Evolutionary conservation across 1,140 invertebrate genomes (phyloP).

Genomic region (Platyura marginata): DNA sequence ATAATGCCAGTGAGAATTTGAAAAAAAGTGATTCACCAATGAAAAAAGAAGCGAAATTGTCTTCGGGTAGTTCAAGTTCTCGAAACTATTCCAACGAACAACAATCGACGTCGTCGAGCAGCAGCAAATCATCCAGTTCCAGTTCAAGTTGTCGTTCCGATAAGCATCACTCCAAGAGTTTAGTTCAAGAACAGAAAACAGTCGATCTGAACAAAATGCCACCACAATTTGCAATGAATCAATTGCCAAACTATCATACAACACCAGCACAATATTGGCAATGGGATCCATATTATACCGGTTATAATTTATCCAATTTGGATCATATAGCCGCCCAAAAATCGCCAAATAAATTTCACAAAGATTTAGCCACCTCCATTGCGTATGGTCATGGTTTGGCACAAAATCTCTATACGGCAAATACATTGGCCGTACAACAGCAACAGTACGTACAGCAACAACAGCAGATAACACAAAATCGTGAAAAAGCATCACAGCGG

Average conservation of each 20-base stretch:
- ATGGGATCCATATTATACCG: slow-evolving; percentile 34
- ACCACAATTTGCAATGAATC: slow-evolving; percentile 35
- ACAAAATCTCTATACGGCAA: slow-evolving; percentile 21
- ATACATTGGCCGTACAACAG: slow-evolving; percentile 14
- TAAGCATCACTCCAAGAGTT: not conserved
- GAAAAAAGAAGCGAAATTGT: not conserved
- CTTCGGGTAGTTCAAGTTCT: not conserved
- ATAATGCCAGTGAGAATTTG: not conserved
- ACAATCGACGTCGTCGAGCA: not conserved
- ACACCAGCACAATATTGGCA: slow-evolving; percentile 38
- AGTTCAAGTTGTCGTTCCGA: not conserved
- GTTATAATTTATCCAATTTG: slow-evolving; percentile 32
- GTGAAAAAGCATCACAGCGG: slow-evolving; percentile 2
- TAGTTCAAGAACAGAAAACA: slow-evolving; percentile 13
- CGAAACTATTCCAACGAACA: not conserved
- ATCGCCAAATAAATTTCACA: slow-evolving; percentile 22
- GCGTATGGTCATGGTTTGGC: slow-evolving; percentile 19
- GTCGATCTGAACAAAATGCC: slow-evolving; percentile 28
- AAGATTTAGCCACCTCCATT: slow-evolving; percentile 21
- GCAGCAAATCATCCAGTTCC: not conserved
- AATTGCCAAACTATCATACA: slow-evolving; percentile 37
- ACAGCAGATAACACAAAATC: not conserved
- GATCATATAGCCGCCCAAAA: slow-evolving; percentile 20
- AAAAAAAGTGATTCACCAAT: not conserved
- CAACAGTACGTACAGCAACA: slow-evolving; percentile 8